Base-by-base conservation (phyloP, 2,888 invertebrate species). In the Callyntrura guangdongensis region DNA sequence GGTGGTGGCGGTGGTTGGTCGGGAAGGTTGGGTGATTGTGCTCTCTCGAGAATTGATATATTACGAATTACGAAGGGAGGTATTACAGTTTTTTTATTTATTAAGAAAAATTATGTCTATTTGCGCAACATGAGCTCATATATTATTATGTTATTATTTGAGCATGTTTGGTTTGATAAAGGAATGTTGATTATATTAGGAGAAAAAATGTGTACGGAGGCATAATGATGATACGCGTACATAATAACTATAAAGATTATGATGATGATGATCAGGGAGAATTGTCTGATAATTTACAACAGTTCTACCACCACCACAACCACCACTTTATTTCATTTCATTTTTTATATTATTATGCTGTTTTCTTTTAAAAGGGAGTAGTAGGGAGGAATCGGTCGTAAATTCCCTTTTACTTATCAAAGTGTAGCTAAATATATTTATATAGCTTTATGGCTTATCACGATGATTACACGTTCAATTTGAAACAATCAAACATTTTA, bases 101-200 rank as follows among this genome's bases (percentile, higher is more conserved):
- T 64, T 25, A 25, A 64, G 22, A n/a, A 59, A 59, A 59, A 59
- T 20, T 59, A 59, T 17, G 22, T 14, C 9, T 72, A 20, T 47
- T 72, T 72, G 72, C 45, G 72, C 72, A 72, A 72, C 47, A 17
- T 17, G 72, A 72, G n/a, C 69, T n/a, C 69, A 36, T 69, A 45
- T 47, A 45, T n/a, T 45, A 45, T 45, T 72, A 45, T 72, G 0
- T 11, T 64, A 25, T 27, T 36, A 69, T n/a, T n/a, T 69, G 6
- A 14, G 9, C 45, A 22, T 72, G 17, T 72, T 45, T 72, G 36
- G 17, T 20, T 2, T 72, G 17, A 8, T 72, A 47, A 45, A 17
- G 47, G 72, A 72, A 72, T 72, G 72, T 72, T 72, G 20, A 45
- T 17, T 72, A 36, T 47, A 47, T 47, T 72, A 47, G n/a, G n/a